Percentiles rank a stretch among this genome's conserved stretches.
These are phyloP conservation scores for Drosophila albomicans DNA, from an alignment of 1,140 invertebrate species.

Conservation along the genomic window DNA sequence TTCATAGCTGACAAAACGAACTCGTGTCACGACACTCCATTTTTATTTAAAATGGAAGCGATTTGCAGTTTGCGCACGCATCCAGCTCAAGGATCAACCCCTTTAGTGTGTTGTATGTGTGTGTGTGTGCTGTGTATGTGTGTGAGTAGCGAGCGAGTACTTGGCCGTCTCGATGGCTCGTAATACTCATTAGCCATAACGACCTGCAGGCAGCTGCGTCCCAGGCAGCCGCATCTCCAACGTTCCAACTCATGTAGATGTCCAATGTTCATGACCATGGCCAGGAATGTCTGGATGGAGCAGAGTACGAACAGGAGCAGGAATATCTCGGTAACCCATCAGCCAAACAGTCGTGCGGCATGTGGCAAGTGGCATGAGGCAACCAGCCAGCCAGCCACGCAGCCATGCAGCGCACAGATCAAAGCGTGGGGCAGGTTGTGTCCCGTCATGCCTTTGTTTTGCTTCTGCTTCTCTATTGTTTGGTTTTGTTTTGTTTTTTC, in stretches of 20 bases:
- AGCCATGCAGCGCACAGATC: constrained; percentile 53
- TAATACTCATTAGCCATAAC: constrained; percentile 82
- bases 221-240: neutral
- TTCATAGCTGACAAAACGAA: neutral
- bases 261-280: constrained; percentile 2
- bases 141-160: constrained; percentile 11
- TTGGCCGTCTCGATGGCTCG: constrained; percentile 40
- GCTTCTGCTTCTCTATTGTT: constrained; percentile 15
- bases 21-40: constrained; percentile 16
- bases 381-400: constrained; percentile 27
- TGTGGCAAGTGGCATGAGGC: too few relatives aligned
- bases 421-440: constrained; percentile 38
- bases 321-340: constrained; percentile 54
- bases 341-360: constrained; percentile 2
- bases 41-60: constrained; percentile 4
- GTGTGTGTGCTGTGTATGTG: neutral
- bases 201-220: constrained; percentile 67
- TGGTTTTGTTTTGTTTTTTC: constrained; percentile 26
- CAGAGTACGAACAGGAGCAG: neutral
- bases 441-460: constrained; percentile 6
- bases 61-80: constrained; percentile 16
- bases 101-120: neutral
- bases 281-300: constrained; percentile 7
- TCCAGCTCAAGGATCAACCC: constrained; percentile 1
- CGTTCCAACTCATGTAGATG: constrained; percentile 9